These are phyloP conservation scores for Rana temporaria DNA, from an alignment of 2,113 vertebrate species.

Conservation along the genomic window DNA sequence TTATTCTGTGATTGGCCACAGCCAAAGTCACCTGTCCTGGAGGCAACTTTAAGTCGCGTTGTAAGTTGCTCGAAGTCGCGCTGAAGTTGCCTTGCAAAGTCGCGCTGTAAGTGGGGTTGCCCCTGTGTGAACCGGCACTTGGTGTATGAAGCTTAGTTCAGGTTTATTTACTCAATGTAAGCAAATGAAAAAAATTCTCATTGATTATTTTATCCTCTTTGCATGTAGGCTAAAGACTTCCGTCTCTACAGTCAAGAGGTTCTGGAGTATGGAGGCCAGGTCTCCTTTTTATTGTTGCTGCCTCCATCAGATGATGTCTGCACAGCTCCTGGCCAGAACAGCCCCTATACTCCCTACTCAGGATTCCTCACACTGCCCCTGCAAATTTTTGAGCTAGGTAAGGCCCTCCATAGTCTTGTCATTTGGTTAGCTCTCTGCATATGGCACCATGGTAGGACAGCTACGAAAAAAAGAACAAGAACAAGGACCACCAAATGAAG, in stretches of 20 bases:
- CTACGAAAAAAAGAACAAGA: too few relatives aligned
- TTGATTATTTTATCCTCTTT: background rate
- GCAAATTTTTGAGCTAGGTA: conserved; percentile 91
- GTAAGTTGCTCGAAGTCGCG: too few relatives aligned
- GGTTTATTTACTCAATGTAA: background rate
- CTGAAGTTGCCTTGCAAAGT: too few relatives aligned
- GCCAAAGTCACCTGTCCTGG: too few relatives aligned
- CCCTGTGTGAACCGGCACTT: too few relatives aligned
- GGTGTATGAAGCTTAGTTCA: background rate
- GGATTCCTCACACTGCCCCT: conserved; percentile 86
- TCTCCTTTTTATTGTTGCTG: conserved; percentile 87
- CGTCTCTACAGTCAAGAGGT: conserved; percentile 91
- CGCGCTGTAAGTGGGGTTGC: too few relatives aligned
- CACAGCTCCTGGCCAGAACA: conserved; percentile 87
- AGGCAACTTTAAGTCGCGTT: too few relatives aligned
- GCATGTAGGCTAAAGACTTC: conserved; percentile 82
- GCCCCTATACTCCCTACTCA: conserved; percentile 80
- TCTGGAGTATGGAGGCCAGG: conserved; percentile 84
- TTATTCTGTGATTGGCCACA: too few relatives aligned
- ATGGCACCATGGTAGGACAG: too few relatives aligned
- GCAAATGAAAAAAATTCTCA: background rate
- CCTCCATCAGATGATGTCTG: conserved; percentile 89
- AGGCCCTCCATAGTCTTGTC: conserved; percentile 44
- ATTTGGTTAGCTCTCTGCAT: too few relatives aligned
- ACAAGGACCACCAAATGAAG: too few relatives aligned